A percentile compares a stretch with the other conserved stretches of the same genome.
phyloP scores from a whole-genome alignment of 1,140 invertebrate species.

The Globodera rostochiensis region DNA sequence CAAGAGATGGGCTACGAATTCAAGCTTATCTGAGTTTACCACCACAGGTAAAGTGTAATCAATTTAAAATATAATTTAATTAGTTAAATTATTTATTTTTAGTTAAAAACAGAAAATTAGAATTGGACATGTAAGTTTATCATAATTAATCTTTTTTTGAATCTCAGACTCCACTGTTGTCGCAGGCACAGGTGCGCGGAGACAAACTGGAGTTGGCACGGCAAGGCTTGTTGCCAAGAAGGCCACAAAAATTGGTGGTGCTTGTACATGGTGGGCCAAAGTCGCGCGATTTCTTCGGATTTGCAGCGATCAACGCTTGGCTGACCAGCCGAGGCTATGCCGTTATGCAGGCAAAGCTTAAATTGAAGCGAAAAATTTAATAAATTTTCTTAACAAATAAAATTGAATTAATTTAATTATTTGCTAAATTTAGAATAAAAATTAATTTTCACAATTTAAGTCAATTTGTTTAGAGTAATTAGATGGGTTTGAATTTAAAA shows the following conservation, averaged over 20 bases:
- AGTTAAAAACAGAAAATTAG: not conserved
- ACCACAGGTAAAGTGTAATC: slow-evolving; percentile 38
- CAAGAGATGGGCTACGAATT: slow-evolving; percentile 58
- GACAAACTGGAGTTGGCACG: slow-evolving; percentile 53
- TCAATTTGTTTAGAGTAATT: too few species aligned
- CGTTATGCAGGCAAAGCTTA: slow-evolving; percentile 53
- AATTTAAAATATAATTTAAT: not conserved
- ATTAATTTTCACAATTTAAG: too few species aligned
- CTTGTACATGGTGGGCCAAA: slow-evolving; percentile 65
- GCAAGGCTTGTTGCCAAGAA: slow-evolving; percentile 53
- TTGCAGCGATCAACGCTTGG: slow-evolving; percentile 59
- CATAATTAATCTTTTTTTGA: slow-evolving; percentile 25
- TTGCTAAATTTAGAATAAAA: too few species aligned
- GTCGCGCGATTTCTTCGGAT: slow-evolving; percentile 62
- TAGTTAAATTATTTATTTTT: not conserved
- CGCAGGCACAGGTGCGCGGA: slow-evolving; percentile 48
- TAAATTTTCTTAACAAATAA: too few species aligned
- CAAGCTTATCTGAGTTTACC: slow-evolving; percentile 63
- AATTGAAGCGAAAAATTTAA: too few species aligned
- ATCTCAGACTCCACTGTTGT: slow-evolving; percentile 30
- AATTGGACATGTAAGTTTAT: slow-evolving; percentile 2
- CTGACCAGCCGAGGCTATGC: slow-evolving; percentile 63
- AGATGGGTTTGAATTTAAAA: too few species aligned
- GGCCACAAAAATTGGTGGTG: slow-evolving; percentile 60
- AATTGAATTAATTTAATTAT: too few species aligned